Percentiles rank a stretch among this genome's conserved stretches.
Conservation (phyloP, 2,797 vertebrate genomes). For the Triplophysa yarkandensis region DNA sequence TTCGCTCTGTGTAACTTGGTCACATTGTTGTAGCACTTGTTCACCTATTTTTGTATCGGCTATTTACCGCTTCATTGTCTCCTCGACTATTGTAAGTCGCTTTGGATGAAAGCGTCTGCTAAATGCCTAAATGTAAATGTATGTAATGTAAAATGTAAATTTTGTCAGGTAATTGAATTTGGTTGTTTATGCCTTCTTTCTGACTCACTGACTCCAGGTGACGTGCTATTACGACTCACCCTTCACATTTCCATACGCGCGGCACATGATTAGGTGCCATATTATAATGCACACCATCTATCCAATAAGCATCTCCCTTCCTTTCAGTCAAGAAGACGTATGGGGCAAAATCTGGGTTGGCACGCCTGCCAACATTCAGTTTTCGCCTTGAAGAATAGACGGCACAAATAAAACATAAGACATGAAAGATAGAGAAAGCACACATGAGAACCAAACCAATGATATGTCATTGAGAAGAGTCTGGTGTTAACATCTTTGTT, state of each 20-base stretch:
- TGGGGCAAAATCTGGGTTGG: slow-evolving; percentile 11
- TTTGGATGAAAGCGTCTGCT: too few species aligned
- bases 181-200: slow-evolving; percentile 37
- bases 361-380: not conserved
- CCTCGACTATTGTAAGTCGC: too few species aligned
- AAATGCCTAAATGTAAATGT: too few species aligned
- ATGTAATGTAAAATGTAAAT: too few species aligned
- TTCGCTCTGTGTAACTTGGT: too few species aligned
- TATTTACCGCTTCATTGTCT: too few species aligned
- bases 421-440: not conserved
- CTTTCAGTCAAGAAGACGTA: slow-evolving; percentile 30
- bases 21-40: too few species aligned
- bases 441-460: not conserved
- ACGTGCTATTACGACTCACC: not conserved
- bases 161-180: slow-evolving; percentile 32
- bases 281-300: slow-evolving; percentile 13
- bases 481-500: slow-evolving; percentile 48
- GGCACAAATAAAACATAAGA: slow-evolving; percentile 11
- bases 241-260: slow-evolving; percentile 18
- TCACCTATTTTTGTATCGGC: too few species aligned
- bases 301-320: not conserved
- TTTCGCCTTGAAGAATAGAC: slow-evolving; percentile 6
- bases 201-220: not conserved
- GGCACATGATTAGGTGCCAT: slow-evolving; percentile 27
- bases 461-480: not conserved